A percentile compares a stretch with the other conserved stretches of the same genome.
These are phyloP conservation scores for Julus scanicus DNA, from an alignment of 2,888 invertebrate genomes.

Conservation along the genomic window DNA sequence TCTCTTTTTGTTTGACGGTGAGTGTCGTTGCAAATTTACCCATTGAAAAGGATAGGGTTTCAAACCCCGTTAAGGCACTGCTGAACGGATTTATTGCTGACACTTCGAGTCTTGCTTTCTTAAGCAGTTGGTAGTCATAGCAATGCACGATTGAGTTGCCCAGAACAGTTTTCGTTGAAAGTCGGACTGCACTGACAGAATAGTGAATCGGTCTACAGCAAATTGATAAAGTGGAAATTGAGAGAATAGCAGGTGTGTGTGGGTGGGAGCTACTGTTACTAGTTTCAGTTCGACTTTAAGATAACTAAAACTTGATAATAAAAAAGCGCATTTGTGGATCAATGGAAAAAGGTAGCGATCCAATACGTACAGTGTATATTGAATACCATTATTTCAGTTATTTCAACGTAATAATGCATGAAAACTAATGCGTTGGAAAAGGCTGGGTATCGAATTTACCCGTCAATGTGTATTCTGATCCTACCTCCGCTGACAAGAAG, in stretches of 20 bases:
- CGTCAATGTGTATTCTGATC: too few species aligned
- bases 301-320: too few species aligned
- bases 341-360: too few species aligned
- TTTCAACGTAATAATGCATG: too few species aligned
- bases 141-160: background rate
- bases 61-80: background rate
- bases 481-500: background rate
- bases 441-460: background rate
- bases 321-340: too few species aligned
- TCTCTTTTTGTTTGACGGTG: too few species aligned
- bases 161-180: background rate
- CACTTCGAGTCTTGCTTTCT: constrained; percentile 6
- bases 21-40: too few species aligned
- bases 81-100: background rate
- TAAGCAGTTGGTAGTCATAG: background rate
- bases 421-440: too few species aligned
- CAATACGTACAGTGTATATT: too few species aligned
- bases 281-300: too few species aligned
- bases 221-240: background rate
- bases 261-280: background rate
- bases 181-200: background rate
- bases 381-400: too few species aligned
- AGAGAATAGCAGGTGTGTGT: background rate
- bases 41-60: too few species aligned
- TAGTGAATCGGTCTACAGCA: background rate